Conservation (phyloP, 2,888 invertebrate species). For the Cerastoderma edule region DNA sequence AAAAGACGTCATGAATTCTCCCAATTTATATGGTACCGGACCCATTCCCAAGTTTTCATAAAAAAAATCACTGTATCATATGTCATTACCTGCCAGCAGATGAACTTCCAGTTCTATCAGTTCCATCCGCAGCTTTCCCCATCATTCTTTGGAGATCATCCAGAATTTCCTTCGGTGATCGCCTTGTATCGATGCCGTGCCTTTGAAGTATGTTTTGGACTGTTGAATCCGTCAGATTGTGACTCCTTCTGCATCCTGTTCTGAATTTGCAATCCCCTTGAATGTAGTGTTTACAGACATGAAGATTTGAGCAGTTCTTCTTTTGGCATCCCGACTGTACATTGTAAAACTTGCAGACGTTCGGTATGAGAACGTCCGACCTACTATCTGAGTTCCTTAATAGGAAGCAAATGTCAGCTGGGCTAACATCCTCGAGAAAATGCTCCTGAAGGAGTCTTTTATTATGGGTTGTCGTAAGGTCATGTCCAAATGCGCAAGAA, state of each 20-base stretch:
- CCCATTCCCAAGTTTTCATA: too few species aligned
- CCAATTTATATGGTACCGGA: too few species aligned
- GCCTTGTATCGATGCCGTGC: conserved; percentile 57
- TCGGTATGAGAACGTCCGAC: conserved; percentile 54
- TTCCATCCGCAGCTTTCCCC: not conserved
- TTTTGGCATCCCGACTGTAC: conserved; percentile 58
- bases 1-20: too few species aligned
- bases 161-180: conserved; percentile 62
- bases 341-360: conserved; percentile 67
- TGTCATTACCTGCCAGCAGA: not conserved
- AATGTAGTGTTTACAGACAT: conserved; percentile 66
- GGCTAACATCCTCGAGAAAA: conserved; percentile 46
- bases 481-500: conserved; percentile 67
- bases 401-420: conserved; percentile 50
- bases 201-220: conserved; percentile 47
- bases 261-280: conserved; percentile 61
- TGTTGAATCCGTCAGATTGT: conserved; percentile 51
- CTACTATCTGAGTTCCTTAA: conserved; percentile 51
- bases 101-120: not conserved
- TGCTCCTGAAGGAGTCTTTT: conserved; percentile 49
- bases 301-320: conserved; percentile 59
- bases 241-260: conserved; percentile 60
- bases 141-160: conserved; percentile 47
- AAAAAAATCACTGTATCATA: too few species aligned
- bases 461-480: conserved; percentile 65